These are phyloP conservation scores for Grallaria varia DNA, from an alignment of 2,113 vertebrate species.

Conservation along the genomic window DNA sequence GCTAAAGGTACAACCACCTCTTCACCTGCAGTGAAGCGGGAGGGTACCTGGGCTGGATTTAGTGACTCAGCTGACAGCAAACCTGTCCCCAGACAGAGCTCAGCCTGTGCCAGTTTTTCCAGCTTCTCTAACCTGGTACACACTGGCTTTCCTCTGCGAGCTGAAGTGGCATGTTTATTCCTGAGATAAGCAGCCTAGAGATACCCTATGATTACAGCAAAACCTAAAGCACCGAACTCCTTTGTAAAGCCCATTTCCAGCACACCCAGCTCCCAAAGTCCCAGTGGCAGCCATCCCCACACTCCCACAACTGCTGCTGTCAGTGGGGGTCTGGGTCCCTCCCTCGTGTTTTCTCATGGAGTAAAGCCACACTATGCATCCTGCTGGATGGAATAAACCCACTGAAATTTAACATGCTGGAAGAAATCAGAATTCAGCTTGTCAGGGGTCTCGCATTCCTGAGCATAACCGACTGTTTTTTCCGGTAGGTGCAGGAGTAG, in stretches of 20 bases:
- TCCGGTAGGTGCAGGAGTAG: neutral
- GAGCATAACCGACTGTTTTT: neutral
- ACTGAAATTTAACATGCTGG: neutral
- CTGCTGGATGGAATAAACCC: neutral
- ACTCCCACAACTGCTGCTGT: neutral
- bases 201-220: neutral
- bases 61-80: neutral
- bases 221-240: neutral
- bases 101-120: neutral
- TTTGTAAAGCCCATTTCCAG: neutral
- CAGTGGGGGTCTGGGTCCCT: neutral
- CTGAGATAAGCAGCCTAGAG: neutral
- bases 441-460: neutral
- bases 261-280: neutral
- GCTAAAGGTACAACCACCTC: neutral
- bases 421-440: neutral
- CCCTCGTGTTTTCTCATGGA: accelerated
- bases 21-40: neutral
- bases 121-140: neutral
- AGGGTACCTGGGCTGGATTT: neutral
- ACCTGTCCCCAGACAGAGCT: neutral
- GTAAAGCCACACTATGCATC: neutral
- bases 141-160: neutral
- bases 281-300: neutral
- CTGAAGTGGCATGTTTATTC: neutral